Base-by-base conservation (phyloP, 2,797 vertebrate genomes). In the Platyrinchus mystaceus region DNA sequence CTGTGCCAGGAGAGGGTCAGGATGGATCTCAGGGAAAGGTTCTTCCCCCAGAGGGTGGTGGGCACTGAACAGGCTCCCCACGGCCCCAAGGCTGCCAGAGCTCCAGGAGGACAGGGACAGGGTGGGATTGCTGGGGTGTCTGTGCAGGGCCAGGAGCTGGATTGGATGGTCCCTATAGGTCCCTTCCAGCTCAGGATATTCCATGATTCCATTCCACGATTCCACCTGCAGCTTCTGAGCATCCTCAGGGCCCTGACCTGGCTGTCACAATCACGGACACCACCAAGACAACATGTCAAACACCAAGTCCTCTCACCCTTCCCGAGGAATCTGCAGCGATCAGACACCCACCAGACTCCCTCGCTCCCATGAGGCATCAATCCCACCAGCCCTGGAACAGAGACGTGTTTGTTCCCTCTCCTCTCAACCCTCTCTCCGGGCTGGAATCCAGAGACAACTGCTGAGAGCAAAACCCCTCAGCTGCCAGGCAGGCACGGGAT, bases 241-340 rank as follows among this genome's bases (percentile, higher is more conserved):
- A 52, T 1, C 49, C 5, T 3, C 76, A 77, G 64, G n/a, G 53
- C 55, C 34, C 49, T 4, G 5, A 20, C 36, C 21, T 2, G 67
- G 20, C 58, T 36, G 43, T 9, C 83, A 34, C 47, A 26, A 15
- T 32, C 55, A 44, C 1, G 0, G 68, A 32, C 39, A 36, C 27
- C 2, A 3, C 43, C n/a, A 12, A 41, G n/a, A 24, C 2, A 2
- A 79, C 30, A 26, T 0, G 49, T 1, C 5, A 18, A n/a, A 24
- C 0, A 0, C 14, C 82, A 15, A 28, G 13, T 11, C 44, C 66
- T 43, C 67, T 63, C 14, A 27, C 17, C 34, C 50, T 53, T 24
- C 62, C 67, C 50, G 18, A 39, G 55, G 41, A 53, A 52, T 13
- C 41, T 6, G 26, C 37, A 19, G 77, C 10, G 2, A 14, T 23